These are phyloP conservation scores for Tenrec ecaudatus DNA, from an alignment of 2,113 vertebrate genomes.

Conservation along the genomic window DNA sequence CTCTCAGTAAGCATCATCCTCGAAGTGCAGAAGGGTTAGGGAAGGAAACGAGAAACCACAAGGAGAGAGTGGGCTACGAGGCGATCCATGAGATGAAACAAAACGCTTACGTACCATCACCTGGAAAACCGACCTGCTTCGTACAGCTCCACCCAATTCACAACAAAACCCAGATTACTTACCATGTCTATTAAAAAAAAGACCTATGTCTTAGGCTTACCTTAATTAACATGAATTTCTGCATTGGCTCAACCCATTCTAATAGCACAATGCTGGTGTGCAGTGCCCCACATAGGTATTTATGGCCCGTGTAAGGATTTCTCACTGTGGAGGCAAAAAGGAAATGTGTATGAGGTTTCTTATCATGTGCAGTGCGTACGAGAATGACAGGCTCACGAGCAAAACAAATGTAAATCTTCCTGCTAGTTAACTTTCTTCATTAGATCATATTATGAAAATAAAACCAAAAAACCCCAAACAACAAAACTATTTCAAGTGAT, in stretches of 20 bases:
- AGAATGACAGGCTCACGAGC: background rate
- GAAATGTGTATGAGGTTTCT: slow-evolving; percentile 49
- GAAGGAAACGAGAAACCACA: too few relatives aligned
- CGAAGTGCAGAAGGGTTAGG: background rate
- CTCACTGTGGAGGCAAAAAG: slow-evolving; percentile 90
- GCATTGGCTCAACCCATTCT: slow-evolving; percentile 99
- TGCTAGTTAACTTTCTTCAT: slow-evolving; percentile 14
- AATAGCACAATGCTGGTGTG: slow-evolving; percentile 97
- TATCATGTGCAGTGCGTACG: slow-evolving; percentile 23
- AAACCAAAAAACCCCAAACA: background rate
- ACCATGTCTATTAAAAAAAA: too few relatives aligned
- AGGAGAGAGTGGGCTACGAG: too few relatives aligned
- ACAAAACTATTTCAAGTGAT: too few relatives aligned
- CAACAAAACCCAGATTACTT: too few relatives aligned
- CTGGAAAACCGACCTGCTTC: too few relatives aligned
- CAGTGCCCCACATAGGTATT: slow-evolving; percentile 97
- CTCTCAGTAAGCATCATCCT: background rate
- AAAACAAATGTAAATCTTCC: background rate
- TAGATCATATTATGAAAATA: background rate
- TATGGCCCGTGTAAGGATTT: slow-evolving; percentile 97
- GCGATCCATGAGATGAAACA: too few relatives aligned
- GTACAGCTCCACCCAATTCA: too few relatives aligned
- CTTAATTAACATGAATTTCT: slow-evolving; percentile 99
- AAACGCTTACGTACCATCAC: too few relatives aligned
- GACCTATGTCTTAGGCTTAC: slow-evolving; percentile 83